Base-by-base conservation (phyloP, 1,140 invertebrate genomes). In the Atta colombica region DNA sequence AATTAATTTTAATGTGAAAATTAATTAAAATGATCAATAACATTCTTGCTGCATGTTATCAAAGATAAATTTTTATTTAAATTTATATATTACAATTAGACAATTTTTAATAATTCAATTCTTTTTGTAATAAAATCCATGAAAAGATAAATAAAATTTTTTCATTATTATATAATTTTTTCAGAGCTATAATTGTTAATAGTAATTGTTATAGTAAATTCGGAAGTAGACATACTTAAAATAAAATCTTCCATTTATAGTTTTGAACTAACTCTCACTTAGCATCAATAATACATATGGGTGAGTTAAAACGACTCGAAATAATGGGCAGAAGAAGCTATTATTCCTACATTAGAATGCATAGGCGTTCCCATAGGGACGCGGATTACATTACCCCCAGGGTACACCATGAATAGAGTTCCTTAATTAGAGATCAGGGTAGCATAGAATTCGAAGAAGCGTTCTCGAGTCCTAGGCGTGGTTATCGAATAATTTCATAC, bases 351-450 rank as follows among this genome's bases (percentile, higher is more conserved):
- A 90, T 90, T 88, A 90, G 86, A 81, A 87, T 90, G 86, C 86
- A 88, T 88, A 86, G 88, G 61, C 61, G 81, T 88, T 77, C 18
- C 84, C 60, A 14, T 53, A 35, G 81, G 68, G 68, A 51, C 45
- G 75, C 74, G 63, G 88, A 75, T 71, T 65, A 72, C 55, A 45
- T 80, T 78, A 69, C 53, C 71, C 85, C 88, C 85, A 31, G 65
- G 87, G 82, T 84, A 72, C 35, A 86, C 63, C 72, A 58, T 91
- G 91, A 92, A 92, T 92, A 92, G 91, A 90, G 85, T 82, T 91
- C 72, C 89, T 91, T 92, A 92, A 92, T 92, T 92, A 92, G 85
- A 81, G 89, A 85, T 35, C 90, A 92, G 91, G 91, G 77, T 84
- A 90, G 87, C 66, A 92, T 92, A 60, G 80, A 60, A 61, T 72